Conservation (phyloP, 2,888 invertebrate species). For the Phorcus lineatus region DNA sequence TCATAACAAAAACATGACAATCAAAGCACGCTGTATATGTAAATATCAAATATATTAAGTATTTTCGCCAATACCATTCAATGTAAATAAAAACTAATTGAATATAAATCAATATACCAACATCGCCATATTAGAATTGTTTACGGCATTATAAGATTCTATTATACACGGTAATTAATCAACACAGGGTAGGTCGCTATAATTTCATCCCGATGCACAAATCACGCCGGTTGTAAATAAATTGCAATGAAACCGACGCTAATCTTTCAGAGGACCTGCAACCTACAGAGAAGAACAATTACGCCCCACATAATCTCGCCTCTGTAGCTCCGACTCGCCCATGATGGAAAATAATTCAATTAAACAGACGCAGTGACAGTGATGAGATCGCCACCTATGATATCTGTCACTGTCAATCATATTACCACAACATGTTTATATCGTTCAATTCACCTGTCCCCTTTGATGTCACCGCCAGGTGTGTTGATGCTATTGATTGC, state of each 20-base stretch:
- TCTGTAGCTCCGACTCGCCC: background rate
- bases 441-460: background rate
- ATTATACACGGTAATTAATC: no score
- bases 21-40: no score
- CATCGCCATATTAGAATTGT: no score
- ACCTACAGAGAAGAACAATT: background rate
- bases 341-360: slow-evolving; percentile 7
- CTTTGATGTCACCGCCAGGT: background rate
- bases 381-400: background rate
- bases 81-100: no score
- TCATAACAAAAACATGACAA: no score
- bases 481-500: background rate
- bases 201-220: no score
- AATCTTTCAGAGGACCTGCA: background rate
- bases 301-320: background rate
- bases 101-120: no score
- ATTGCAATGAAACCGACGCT: background rate
- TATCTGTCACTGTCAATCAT: background rate
- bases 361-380: background rate
- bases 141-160: no score
- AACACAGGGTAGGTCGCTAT: no score
- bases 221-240: no score
- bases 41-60: no score
- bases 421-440: background rate
- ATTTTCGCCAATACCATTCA: no score